Percentiles rank a stretch among this genome's conserved stretches.
phyloP scores from a whole-genome alignment of 2,113 vertebrate species.

The Centrocercus urophasianus region DNA sequence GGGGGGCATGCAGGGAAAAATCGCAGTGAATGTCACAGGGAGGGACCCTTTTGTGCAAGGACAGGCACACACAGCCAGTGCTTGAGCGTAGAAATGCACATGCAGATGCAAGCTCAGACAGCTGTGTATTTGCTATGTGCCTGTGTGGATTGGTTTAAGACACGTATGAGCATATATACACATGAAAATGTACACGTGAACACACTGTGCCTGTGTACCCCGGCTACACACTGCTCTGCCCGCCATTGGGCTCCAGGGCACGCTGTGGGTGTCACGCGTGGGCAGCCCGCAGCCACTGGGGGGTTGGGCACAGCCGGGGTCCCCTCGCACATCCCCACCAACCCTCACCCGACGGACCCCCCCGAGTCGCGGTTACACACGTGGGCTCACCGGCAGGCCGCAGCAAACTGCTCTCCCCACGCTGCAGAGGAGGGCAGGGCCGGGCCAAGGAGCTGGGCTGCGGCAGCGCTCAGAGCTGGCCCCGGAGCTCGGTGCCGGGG shows the following conservation, averaged over 20 bases:
- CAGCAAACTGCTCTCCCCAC: accelerated
- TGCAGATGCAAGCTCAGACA: accelerated
- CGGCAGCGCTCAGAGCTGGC: not conserved
- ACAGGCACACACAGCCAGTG: no score
- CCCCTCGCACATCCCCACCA: no score
- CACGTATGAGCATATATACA: not conserved
- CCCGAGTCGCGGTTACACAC: not conserved
- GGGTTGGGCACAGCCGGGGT: accelerated
- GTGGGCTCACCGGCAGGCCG: not conserved
- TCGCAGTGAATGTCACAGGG: accelerated
- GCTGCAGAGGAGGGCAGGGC: not conserved
- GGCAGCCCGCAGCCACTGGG: accelerated
- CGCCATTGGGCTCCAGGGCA: not conserved
- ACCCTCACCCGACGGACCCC: accelerated
- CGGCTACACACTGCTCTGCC: not conserved
- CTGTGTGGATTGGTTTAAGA: accelerated
- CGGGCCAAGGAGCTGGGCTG: not conserved
- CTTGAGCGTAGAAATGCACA: accelerated
- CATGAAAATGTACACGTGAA: not conserved
- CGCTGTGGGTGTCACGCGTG: not conserved
- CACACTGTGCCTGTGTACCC: not conserved
- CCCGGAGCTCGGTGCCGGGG: not conserved
- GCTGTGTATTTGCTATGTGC: accelerated
- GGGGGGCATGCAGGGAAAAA: not conserved
- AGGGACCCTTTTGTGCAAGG: accelerated